Conservation (phyloP, 1,140 invertebrate species). For the Bombus confusus region DNA sequence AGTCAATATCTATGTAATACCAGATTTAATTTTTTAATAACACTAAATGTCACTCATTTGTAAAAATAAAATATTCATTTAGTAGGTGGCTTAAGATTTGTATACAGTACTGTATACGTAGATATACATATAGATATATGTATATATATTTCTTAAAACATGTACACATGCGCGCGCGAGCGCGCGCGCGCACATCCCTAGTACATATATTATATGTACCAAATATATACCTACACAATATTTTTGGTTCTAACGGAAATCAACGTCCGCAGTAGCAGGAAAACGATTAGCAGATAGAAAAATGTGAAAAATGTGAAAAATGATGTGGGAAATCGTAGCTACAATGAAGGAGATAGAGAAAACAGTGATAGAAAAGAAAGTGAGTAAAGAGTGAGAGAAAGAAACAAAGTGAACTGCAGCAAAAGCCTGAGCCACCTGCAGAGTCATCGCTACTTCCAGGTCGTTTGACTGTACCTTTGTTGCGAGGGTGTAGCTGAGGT, state of each 20-base stretch:
- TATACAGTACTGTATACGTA: neutral
- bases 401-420: constrained; percentile 43
- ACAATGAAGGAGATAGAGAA: neutral
- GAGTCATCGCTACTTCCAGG: constrained; percentile 73
- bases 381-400: constrained; percentile 2
- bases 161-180: neutral
- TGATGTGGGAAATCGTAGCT: neutral
- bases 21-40: no score
- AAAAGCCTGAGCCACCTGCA: constrained; percentile 73
- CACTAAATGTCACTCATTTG: neutral
- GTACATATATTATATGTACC: no score
- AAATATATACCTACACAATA: no score
- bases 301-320: neutral
- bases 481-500: constrained; percentile 81
- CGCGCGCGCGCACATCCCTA: no score
- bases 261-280: neutral
- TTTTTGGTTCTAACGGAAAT: neutral
- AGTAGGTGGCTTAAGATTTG: neutral
- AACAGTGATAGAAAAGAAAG: neutral
- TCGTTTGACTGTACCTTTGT: constrained; percentile 79
- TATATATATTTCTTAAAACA: neutral
- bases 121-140: neutral
- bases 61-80: neutral
- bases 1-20: no score
- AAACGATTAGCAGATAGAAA: neutral